Conservation (phyloP, 2,888 invertebrate genomes). For the Stictocephala bisonia region DNA sequence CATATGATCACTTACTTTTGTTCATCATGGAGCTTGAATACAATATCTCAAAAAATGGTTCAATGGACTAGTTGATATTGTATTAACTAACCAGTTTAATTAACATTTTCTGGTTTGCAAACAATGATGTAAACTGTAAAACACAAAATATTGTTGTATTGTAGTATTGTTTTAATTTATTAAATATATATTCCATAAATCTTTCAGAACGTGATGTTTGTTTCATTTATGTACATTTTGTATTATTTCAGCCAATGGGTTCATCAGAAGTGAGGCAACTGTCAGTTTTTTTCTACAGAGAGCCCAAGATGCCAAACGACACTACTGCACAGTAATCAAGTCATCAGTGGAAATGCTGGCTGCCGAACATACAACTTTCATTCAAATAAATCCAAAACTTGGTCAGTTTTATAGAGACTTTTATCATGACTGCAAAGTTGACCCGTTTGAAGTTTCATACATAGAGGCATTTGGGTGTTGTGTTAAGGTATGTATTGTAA, state of each 20-base stretch:
- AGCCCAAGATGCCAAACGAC: conserved; percentile 63
- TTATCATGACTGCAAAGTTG: conserved; percentile 48
- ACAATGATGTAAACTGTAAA: too few species aligned
- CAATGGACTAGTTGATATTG: too few species aligned
- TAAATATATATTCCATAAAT: too few species aligned
- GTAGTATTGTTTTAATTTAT: too few species aligned
- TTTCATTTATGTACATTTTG: too few species aligned
- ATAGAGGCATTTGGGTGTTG: conserved; percentile 57
- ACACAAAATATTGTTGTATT: too few species aligned
- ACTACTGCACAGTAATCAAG: conserved; percentile 68
- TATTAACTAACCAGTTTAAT: too few species aligned
- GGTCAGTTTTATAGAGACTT: conserved; percentile 43
- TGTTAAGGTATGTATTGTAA: conserved; percentile 54
- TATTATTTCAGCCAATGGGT: conserved; percentile 64
- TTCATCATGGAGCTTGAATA: too few species aligned
- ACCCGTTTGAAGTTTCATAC: conserved; percentile 54
- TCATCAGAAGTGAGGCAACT: conserved; percentile 65
- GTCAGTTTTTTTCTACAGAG: conserved; percentile 65
- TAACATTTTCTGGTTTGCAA: too few species aligned
- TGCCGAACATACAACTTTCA: background rate
- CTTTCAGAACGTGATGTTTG: too few species aligned
- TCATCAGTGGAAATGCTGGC: conserved; percentile 63
- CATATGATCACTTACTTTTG: too few species aligned
- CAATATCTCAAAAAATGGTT: too few species aligned
- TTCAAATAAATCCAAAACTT: background rate